Base-by-base conservation (phyloP, 2,113 vertebrate genomes). In the Poeciliopsis occidentalis region DNA sequence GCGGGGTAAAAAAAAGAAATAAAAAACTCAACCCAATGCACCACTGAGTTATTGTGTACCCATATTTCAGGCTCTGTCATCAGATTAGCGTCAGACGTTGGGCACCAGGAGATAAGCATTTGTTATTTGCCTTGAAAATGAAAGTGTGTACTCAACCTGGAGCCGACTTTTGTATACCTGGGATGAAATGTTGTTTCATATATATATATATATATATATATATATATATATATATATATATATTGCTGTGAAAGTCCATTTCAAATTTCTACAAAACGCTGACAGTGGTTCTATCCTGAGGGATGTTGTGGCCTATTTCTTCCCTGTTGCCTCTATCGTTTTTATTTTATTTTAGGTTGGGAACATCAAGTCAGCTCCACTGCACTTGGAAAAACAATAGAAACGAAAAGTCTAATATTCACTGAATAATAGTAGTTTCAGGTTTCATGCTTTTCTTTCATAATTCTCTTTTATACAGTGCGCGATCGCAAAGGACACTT, bases 341-440 rank as follows among this genome's bases (percentile, higher is more conserved):
- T 47, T 47, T 17, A 17, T 47, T 47, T 47, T 47, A 19, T 47
- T 47, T 47, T 47, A 47, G 44, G 2, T 47, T 5, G 13, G 17
- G 51, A 29, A 66, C 22, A 77, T 71, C 39, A 64, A 54, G 57
- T 73, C 70, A 67, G 32, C 26, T 27, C 67, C 73, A 39, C 12
- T 37, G 41, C 60, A 69, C 60, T 12, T 7, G 17, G 22, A 70
- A 63, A 67, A 47, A 51, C 65, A 31, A 30, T 31, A 64, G 31
- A 32, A 19, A 31, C 32, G 4, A 64, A 31, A 17, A 8, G 19
- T 22, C 47, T 8, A 63, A 63, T 63, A 5, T 30, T 17, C 31
- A 19, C 27, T 63, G 19, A 19, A 51, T 0, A 51, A 51, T 54
- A 54, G 19, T 17, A 31, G 30, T 63, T 30, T 63, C 13, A 63